Evolutionary conservation across 2,888 invertebrate species (phyloP), one percentile per base, ranked within the genome.

Genomic region (Pollenia amentaria): DNA sequence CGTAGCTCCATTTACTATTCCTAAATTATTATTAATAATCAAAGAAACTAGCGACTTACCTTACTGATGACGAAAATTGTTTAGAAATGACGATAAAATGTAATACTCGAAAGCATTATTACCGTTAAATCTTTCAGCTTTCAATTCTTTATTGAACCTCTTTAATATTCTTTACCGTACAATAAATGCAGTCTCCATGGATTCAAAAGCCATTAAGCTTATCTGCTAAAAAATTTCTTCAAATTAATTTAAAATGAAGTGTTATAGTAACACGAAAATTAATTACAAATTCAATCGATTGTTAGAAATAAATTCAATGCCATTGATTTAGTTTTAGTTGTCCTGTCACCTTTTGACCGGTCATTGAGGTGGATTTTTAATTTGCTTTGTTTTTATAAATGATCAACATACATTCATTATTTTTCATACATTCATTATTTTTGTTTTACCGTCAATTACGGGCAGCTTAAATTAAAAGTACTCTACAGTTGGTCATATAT

Each of bases 241-340:
- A 29, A 29, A 29, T 29, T 29, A 29, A 29, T 29, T 29, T 29
- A 29, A 29, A 29, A 29, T 29, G 6, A 29, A 29, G 29, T 29
- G 29, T 29, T 6, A 6, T 6, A 29, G 29, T 6, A 29, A 29
- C 51, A 38, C 1, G 2, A 38, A 57, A 72, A 46, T 21, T 42
- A 81, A 73, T 73, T 73, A 53, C 10, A 73, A 21, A 51, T 57
- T 57, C 42, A 73, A 73, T 81, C 48, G 14, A 21, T 21, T 73
- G 16, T 55, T 53, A 29, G 48, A 21, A 69, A 69, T 81, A 55
- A 57, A 65, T 57, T 42, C n/a, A 57, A 10, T 29, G 48, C 14
- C 65, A 67, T 67, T 81, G 48, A 73, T 81, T 81, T 57, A 46
- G 62, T 79, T 79, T 51, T 21, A 57, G 46, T 60, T 40, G 18